These are phyloP conservation scores for Ceraclea dissimilis DNA, from an alignment of 2,888 invertebrate genomes.

Conservation along the genomic window DNA sequence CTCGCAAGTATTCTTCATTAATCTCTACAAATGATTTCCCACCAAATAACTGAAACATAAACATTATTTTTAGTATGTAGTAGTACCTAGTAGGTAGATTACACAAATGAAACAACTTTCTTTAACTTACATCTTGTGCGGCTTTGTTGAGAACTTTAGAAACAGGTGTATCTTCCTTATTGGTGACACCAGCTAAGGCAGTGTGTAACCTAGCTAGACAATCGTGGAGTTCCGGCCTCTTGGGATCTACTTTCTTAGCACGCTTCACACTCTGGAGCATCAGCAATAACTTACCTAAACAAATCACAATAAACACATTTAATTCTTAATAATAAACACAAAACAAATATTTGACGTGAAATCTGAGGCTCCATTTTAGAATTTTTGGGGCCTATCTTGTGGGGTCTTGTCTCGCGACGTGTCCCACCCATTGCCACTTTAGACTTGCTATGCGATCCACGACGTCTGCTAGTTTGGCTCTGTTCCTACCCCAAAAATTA, in stretches of 20 bases:
- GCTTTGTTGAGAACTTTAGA: conserved; percentile 49
- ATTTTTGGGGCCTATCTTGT: no score
- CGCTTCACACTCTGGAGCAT: conserved; percentile 96
- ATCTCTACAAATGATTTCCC: conserved; percentile 53
- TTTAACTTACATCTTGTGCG: conserved; percentile 40
- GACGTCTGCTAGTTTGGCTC: no score
- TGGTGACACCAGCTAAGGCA: conserved; percentile 38
- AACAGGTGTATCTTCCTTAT: conserved; percentile 45
- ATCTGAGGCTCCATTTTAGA: not conserved
- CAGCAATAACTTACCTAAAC: conserved; percentile 74
- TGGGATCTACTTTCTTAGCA: conserved; percentile 67
- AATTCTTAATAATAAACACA: no score
- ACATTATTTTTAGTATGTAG: no score
- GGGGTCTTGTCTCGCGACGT: no score
- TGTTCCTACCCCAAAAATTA: no score
- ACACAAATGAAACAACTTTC: no score
- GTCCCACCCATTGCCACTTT: no score
- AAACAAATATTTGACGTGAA: conserved; percentile 1
- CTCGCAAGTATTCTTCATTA: conserved; percentile 63
- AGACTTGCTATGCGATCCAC: no score
- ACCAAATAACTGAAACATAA: conserved; percentile 38
- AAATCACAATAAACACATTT: no score
- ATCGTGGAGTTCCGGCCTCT: conserved; percentile 76
- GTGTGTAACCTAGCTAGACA: conserved; percentile 75
- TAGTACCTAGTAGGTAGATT: no score